Base-by-base conservation (phyloP, 2,113 vertebrate species). In the Bubo bubo region DNA sequence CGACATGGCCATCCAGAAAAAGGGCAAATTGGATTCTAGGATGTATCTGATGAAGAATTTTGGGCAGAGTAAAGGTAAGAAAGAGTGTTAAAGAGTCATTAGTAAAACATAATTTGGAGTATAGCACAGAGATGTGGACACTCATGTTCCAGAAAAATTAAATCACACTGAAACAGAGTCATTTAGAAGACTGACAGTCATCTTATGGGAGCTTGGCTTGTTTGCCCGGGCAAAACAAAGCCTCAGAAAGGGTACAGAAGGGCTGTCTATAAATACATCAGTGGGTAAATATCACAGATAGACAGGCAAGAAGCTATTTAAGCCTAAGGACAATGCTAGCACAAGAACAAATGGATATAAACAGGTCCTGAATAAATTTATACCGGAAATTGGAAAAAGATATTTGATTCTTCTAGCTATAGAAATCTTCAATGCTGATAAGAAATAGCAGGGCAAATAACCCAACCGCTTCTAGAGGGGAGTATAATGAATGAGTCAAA, bases 211-310 rank as follows among this genome's bases (percentile, higher is more conserved):
- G 41, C 82, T 70, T 26, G 0, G 68, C 74, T 90, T 94, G 75
- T 94, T 96, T 93, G 88, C 79, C 47, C 63, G 80, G 75, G 92
- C 3, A 52, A 97, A 97, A 94, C 62, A 93, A 92, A 96, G 88
- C 45, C 71, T 50, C 58, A 76, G 85, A 88, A 93, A 91, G 74
- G 53, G 49, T 62, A 66, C 72, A 88, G 79, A 41, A 86, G 63
- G 49, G 47, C 67, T 20, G 3, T 80, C 94, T 96, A 77, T 91
- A 93, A 93, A 87, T 94, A 95, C 18, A 22, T 37, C 74, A 50
- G 55, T 55, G 85, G 34, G 75, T 86, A 96, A 96, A 97, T 92
- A 90, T 76, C 87, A 90, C 87, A 80, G 81, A 72, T 14, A 87
- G 83, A 71, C 35, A 85, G 52, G 50, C 86, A 86, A 68, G 75